Base-by-base conservation (phyloP, 2,113 vertebrate genomes). In the Cyanoderma ruficeps region DNA sequence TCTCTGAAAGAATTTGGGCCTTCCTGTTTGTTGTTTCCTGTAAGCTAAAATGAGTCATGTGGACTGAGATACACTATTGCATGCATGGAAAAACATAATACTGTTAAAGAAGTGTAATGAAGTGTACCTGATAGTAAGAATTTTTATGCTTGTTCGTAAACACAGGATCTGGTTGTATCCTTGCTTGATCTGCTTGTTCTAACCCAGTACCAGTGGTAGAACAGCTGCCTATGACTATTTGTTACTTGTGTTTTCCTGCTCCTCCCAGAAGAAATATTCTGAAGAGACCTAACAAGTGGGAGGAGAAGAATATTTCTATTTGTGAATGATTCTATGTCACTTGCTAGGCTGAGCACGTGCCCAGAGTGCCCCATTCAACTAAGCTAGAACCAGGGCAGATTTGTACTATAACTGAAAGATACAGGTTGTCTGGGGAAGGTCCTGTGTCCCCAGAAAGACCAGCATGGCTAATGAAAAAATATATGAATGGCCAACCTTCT, bases 11-110 rank as follows among this genome's bases (percentile, higher is more conserved):
- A 94, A 89, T 93, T 91, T 87, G 35, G 11, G 83, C 79, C 37
- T 95, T 97, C 92, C 88, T 88, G 63, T 90, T 92, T 88, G 68
- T 84, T 88, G 39, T 88, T 96, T 96, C 88, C 95, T 88, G 74
- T 78, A 59, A 83, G 56, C 24, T 78, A 70, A 93, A 96, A 71
- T 80, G 82, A 96, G 35, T 78, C 42, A 24, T 52, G 31, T 31
- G 64, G 39, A 72, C 49, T 61, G 77, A 91, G 22, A 59, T 61
- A 83, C 23, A 67, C 35, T 24, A 21, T 63, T 70, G 56, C 49
- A 57, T 61, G 44, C 72, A 93, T 83, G 82, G 52, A 57, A 90
- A 87, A 68, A n/a, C 13, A 7, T 46, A 67, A 17, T 31, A 35
- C 20, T 2, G 0, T 94, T 90, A 31, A 88, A 93, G 14, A 83